phyloP scores from a whole-genome alignment of 1,140 invertebrate genomes.

The Drosophila pseudoananassae region DNA sequence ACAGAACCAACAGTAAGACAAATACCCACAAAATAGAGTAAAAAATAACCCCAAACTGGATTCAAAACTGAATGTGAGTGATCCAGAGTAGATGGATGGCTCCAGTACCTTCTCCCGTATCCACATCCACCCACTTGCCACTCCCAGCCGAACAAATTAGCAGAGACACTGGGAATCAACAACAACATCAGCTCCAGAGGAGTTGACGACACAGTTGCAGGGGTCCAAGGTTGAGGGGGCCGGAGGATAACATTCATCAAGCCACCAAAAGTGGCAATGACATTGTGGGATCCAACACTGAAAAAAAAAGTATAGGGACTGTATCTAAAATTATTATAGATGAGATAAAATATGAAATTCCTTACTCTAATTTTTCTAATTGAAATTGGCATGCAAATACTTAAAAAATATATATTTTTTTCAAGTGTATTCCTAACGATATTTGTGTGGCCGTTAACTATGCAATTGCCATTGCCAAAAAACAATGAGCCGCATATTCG shows the following conservation, averaged over 20 bases:
- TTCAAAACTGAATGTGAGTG: slow-evolving; percentile 47
- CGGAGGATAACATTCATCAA: slow-evolving; percentile 31
- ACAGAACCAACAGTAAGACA: slow-evolving; percentile 54
- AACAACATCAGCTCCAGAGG: slow-evolving; percentile 22
- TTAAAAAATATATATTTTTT: not conserved
- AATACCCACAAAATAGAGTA: slow-evolving; percentile 29
- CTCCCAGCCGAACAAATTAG: slow-evolving; percentile 47
- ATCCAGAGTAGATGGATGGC: slow-evolving; percentile 42
- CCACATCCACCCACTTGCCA: not conserved
- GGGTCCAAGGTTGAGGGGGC: not conserved
- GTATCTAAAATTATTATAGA: not conserved
- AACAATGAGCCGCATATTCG: slow-evolving; percentile 19
- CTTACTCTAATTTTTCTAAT: not conserved
- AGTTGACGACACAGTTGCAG: slow-evolving; percentile 8
- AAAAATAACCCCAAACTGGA: slow-evolving; percentile 28
- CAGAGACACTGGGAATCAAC: slow-evolving; percentile 34
- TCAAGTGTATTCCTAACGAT: slow-evolving; percentile 15
- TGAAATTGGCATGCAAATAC: not conserved
- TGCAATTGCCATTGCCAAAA: slow-evolving; percentile 46
- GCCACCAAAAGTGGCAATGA: slow-evolving; percentile 30
- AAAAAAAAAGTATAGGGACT: not conserved
- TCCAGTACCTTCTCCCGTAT: slow-evolving; percentile 1
- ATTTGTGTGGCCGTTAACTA: slow-evolving; percentile 53
- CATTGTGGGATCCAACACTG: not conserved
- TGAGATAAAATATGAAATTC: not conserved